These are phyloP conservation scores for Candoia aspera DNA, from an alignment of 2,113 vertebrate genomes.

Conservation along the genomic window DNA sequence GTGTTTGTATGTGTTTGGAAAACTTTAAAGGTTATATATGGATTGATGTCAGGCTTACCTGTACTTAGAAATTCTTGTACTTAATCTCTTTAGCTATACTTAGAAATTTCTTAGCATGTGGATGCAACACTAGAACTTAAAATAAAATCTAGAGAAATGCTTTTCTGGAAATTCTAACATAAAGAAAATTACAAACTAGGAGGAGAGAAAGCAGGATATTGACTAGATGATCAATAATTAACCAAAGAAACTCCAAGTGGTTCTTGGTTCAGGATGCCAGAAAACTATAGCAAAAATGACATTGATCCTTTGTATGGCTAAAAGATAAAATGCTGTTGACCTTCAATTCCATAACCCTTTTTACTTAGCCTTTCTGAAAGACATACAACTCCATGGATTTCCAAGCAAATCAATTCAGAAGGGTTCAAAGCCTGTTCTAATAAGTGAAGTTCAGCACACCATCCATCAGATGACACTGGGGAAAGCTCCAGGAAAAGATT, in stretches of 20 bases:
- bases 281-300: background rate
- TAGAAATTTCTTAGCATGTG: background rate
- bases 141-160: background rate
- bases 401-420: background rate
- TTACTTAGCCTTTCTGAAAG: background rate
- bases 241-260: background rate
- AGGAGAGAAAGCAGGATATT: background rate
- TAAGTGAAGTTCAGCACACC: too few species aligned
- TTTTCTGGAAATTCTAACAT: background rate
- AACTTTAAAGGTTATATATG: background rate
- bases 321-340: background rate
- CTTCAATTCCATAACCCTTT: background rate
- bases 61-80: background rate
- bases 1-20: background rate
- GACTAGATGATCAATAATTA: background rate
- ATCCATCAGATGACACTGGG: too few species aligned
- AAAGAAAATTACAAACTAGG: background rate
- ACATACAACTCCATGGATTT: background rate
- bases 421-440: too few species aligned
- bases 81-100: background rate
- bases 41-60: background rate
- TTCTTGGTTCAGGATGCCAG: background rate
- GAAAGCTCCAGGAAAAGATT: too few species aligned
- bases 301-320: background rate
- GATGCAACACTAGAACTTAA: background rate